Evolutionary conservation across 2,113 vertebrate species (phyloP).

Genomic region (Toxotes chatareus): DNA sequence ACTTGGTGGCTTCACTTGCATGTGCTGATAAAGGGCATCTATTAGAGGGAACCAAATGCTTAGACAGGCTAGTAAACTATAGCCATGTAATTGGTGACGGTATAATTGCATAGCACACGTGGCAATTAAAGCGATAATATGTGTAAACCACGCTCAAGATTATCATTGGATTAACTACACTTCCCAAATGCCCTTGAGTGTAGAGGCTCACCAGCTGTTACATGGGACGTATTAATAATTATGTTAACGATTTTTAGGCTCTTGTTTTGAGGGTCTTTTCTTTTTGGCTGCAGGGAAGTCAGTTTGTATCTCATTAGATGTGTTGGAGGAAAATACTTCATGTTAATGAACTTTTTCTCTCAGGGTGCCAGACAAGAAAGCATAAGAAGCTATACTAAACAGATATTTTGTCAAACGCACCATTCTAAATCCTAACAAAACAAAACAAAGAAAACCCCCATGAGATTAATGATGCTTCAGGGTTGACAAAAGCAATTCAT

Average conservation of each 20-base stretch:
- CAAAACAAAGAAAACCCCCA: background rate
- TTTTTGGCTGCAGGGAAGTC: constrained; percentile 54
- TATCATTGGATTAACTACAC: constrained; percentile 81
- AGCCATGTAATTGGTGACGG: constrained; percentile 73
- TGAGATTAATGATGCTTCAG: constrained; percentile 4
- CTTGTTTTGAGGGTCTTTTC: constrained; percentile 57
- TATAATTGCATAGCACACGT: constrained; percentile 73
- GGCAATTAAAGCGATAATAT: constrained; percentile 79
- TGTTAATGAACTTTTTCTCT: constrained; percentile 52
- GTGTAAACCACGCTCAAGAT: constrained; percentile 77
- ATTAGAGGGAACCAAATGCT: constrained; percentile 67
- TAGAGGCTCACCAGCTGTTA: constrained; percentile 76
- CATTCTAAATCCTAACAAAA: constrained; percentile 7
- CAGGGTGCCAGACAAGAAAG: constrained; percentile 3
- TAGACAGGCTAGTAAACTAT: constrained; percentile 70
- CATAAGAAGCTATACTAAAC: constrained; percentile 14
- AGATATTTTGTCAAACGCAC: constrained; percentile 19
- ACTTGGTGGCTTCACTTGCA: constrained; percentile 55
- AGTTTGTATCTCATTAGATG: constrained; percentile 55
- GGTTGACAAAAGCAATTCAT: background rate
- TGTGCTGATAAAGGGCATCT: constrained; percentile 58
- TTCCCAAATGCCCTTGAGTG: constrained; percentile 76
- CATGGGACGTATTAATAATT: constrained; percentile 67
- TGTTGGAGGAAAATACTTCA: constrained; percentile 13
- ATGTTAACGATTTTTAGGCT: constrained; percentile 56